These are phyloP conservation scores for Myioborus melanocephalus DNA, from an alignment of 2,797 vertebrate species.

Conservation along the genomic window DNA sequence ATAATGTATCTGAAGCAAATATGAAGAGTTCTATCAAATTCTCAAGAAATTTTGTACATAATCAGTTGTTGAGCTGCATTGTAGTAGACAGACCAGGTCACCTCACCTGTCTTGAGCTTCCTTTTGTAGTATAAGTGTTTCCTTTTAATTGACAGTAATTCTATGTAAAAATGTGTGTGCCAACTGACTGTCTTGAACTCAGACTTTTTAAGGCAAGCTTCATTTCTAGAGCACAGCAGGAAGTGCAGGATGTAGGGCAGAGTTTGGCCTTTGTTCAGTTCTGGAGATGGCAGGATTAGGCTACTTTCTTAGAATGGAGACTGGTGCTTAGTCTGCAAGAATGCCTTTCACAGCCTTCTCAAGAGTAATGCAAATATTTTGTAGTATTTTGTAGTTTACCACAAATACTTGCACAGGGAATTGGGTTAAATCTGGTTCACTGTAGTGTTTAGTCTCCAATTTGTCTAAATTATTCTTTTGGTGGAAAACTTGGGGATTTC, in stretches of 20 bases:
- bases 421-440: not conserved
- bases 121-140: not conserved
- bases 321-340: not conserved
- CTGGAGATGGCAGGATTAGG: not conserved
- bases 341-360: not conserved
- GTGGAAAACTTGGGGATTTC: not conserved
- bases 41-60: not conserved
- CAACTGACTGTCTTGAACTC: not conserved
- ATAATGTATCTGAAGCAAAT: not conserved
- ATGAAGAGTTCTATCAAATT: not conserved
- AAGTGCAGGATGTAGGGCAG: not conserved
- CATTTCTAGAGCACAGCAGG: not conserved
- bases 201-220: not conserved
- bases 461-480: not conserved
- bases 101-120: not conserved
- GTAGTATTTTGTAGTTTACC: not conserved
- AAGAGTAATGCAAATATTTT: not conserved
- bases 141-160: not conserved
- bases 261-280: not conserved
- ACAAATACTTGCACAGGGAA: not conserved
- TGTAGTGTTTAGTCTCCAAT: not conserved
- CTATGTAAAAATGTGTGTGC: constrained; percentile 3
- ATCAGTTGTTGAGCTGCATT: not conserved
- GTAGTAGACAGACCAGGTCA: not conserved
- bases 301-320: not conserved